These are phyloP conservation scores for Notothenia coriiceps DNA, from an alignment of 2,113 vertebrate species.

Conservation along the genomic window DNA sequence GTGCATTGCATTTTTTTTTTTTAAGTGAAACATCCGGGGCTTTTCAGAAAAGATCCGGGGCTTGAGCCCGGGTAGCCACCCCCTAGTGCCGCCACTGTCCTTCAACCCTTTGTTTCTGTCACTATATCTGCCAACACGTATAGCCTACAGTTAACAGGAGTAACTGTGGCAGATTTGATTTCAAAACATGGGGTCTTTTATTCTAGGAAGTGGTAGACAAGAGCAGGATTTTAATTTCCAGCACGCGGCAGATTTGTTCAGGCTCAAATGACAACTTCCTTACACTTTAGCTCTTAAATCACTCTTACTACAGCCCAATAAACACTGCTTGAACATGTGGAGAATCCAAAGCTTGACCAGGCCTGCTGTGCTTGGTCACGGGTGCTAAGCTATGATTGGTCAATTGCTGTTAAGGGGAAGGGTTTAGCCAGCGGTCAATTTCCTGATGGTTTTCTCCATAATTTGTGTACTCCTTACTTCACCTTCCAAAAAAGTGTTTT, in stretches of 20 bases:
- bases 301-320: too few species aligned
- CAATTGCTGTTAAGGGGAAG: conserved; percentile 7
- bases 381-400: conserved; percentile 3
- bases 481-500: conserved; percentile 21
- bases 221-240: conserved; percentile 13
- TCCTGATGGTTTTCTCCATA: conserved; percentile 50
- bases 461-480: conserved; percentile 28
- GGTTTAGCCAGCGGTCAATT: conserved; percentile 38
- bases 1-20: too few species aligned
- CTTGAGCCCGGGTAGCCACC: too few species aligned
- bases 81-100: too few species aligned
- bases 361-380: background rate
- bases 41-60: too few species aligned
- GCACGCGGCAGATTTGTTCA: background rate
- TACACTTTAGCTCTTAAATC: too few species aligned
- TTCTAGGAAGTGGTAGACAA: background rate
- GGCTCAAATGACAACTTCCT: background rate
- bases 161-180: conserved; percentile 10
- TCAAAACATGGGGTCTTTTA: background rate
- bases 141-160: background rate
- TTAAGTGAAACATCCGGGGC: too few species aligned
- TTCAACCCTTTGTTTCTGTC: conserved; percentile 16
- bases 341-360: background rate
- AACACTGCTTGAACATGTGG: too few species aligned
- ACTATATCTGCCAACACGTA: conserved; percentile 3